phyloP scores from a whole-genome alignment of 2,888 invertebrate genomes.

The Volucella zonaria region DNA sequence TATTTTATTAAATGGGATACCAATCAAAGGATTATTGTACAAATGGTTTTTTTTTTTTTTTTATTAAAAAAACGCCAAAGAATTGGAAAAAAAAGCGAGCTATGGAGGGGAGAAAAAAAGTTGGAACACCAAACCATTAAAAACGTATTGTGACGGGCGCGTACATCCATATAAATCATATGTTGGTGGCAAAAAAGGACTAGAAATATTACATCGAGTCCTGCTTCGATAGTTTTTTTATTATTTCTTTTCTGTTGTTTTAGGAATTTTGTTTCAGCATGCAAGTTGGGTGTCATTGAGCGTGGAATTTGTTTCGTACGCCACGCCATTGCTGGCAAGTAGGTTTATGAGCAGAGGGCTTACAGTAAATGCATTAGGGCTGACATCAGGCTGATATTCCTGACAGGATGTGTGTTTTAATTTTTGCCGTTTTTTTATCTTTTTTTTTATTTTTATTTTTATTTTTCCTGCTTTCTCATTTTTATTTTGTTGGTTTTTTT shows the following conservation, averaged over 20 bases:
- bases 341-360: slow-evolving; percentile 36
- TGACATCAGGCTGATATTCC: slow-evolving; percentile 46
- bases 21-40: slow-evolving; percentile 59
- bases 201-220: neutral
- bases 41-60: slow-evolving; percentile 22
- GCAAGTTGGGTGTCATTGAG: slow-evolving; percentile 4
- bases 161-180: slow-evolving; percentile 52
- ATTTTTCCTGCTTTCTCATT: neutral
- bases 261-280: slow-evolving; percentile 8
- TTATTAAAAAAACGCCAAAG: no score
- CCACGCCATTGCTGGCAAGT: slow-evolving; percentile 18
- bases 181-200: slow-evolving; percentile 20
- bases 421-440: slow-evolving; percentile 5
- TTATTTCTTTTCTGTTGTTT: slow-evolving; percentile 19
- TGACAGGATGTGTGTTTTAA: slow-evolving; percentile 38
- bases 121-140: slow-evolving; percentile 21
- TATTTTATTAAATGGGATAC: slow-evolving; percentile 61
- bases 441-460: slow-evolving; percentile 17
- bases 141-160: slow-evolving; percentile 41
- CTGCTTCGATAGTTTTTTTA: no score
- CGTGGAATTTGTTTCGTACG: slow-evolving; percentile 15
- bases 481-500: slow-evolving; percentile 6
- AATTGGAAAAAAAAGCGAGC: neutral
- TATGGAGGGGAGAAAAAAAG: neutral
- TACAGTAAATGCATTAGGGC: slow-evolving; percentile 36